phyloP scores from a whole-genome alignment of 2,113 vertebrate genomes.

The Amblyopsis rosae region DNA sequence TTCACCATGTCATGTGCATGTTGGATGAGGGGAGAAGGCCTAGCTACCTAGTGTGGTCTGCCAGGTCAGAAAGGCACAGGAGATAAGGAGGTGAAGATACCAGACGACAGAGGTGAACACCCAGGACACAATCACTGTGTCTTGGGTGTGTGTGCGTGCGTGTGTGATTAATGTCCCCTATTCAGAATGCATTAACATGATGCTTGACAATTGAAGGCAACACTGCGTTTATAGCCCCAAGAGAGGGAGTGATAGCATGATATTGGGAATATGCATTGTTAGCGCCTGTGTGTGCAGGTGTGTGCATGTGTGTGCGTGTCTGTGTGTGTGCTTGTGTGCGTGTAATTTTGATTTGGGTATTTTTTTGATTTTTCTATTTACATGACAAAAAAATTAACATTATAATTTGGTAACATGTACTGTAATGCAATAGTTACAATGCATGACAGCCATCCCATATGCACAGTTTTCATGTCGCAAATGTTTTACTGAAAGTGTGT shows the following conservation, averaged over 20 bases:
- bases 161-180: slow-evolving; percentile 79
- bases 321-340: not conserved
- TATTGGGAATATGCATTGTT: not conserved
- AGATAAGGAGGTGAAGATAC: slow-evolving; percentile 29
- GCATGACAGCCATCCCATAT: too few species aligned
- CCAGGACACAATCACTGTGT: not conserved
- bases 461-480: too few species aligned
- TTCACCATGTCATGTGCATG: slow-evolving; percentile 71
- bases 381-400: too few species aligned
- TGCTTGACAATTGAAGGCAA: slow-evolving; percentile 71
- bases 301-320: not conserved
- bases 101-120: not conserved
- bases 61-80: slow-evolving; percentile 1
- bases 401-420: too few species aligned
- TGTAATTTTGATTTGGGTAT: not conserved
- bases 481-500: too few species aligned
- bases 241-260: slow-evolving; percentile 32
- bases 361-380: not conserved
- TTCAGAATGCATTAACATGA: slow-evolving; percentile 84
- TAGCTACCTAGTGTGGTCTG: slow-evolving; percentile 17
- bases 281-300: not conserved
- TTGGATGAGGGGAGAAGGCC: slow-evolving; percentile 70
- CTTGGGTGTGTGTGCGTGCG: slow-evolving; percentile 21
- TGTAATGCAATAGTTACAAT: too few species aligned
- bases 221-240: slow-evolving; percentile 62